phyloP scores from a whole-genome alignment of 2,113 vertebrate genomes.

The Balaenoptera acutorostrata region DNA sequence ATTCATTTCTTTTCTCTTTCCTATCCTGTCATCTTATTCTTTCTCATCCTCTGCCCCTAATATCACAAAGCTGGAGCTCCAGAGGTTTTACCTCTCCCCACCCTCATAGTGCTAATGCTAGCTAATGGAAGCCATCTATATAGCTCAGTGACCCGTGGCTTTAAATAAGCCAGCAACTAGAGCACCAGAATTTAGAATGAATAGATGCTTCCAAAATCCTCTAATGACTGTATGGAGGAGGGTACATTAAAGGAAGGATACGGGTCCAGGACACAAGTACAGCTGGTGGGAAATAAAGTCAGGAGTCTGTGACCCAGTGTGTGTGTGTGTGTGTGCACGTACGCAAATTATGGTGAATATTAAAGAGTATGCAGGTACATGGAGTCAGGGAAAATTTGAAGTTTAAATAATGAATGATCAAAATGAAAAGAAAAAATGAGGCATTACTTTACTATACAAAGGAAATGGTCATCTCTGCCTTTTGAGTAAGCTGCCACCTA shows the following conservation, averaged over 20 bases:
- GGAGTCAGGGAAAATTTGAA: background rate
- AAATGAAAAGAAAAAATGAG: background rate
- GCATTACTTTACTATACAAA: background rate
- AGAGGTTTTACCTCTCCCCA: background rate
- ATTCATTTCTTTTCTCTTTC: background rate
- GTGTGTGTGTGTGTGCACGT: background rate
- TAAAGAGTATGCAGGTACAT: background rate
- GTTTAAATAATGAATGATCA: background rate
- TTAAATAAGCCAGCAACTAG: background rate
- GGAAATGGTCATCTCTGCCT: background rate
- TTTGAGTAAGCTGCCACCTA: background rate
- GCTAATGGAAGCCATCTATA: background rate
- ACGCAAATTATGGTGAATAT: background rate
- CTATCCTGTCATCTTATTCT: background rate
- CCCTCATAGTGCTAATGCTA: background rate
- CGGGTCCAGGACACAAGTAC: rapidly evolving
- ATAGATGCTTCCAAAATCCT: background rate
- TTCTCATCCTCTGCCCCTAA: background rate
- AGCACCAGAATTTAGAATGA: background rate
- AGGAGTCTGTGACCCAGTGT: background rate
- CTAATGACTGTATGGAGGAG: background rate
- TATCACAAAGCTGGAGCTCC: background rate
- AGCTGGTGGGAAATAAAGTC: background rate
- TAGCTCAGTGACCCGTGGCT: background rate
- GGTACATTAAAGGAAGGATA: background rate